Percentiles rank a stretch among this genome's conserved stretches.
phyloP scores from a whole-genome alignment of 2,888 invertebrate genomes.

The Boloria euphrosyne region DNA sequence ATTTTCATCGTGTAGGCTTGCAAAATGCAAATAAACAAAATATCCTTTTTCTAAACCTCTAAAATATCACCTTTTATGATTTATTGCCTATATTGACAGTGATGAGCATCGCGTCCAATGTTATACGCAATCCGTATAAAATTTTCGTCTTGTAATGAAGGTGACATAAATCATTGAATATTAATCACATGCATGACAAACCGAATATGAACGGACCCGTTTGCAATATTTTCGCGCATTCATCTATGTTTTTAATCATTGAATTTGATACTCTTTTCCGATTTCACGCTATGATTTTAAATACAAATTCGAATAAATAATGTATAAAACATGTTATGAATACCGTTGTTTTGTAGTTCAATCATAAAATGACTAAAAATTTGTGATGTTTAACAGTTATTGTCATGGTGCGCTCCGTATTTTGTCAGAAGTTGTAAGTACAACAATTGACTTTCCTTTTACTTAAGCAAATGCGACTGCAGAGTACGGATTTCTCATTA shows the following conservation, averaged over 20 bases:
- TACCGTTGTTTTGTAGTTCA: neutral
- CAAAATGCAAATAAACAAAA: conserved; percentile 10
- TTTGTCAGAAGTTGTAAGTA: too few species aligned
- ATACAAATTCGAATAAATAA: neutral
- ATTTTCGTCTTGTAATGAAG: conserved; percentile 33
- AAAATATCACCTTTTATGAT: conserved; percentile 24
- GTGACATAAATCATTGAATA: conserved; percentile 37
- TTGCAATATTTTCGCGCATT: conserved; percentile 13
- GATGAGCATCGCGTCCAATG: conserved; percentile 23
- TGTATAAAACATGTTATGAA: neutral
- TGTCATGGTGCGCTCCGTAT: too few species aligned
- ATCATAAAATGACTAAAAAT: neutral
- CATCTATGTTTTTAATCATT: conserved; percentile 34
- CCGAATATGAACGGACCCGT: conserved; percentile 24
- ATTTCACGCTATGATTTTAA: conserved; percentile 2
- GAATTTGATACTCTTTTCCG: neutral
- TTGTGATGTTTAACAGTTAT: neutral
- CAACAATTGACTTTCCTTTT: too few species aligned
- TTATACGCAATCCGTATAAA: conserved; percentile 24
- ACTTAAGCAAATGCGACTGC: too few species aligned
- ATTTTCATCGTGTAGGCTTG: conserved; percentile 9
- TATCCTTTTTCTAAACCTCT: conserved; percentile 6
- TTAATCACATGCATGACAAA: conserved; percentile 31
- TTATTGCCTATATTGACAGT: conserved; percentile 32
- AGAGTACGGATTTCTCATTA: too few species aligned